phyloP scores from a whole-genome alignment of 1,140 invertebrate species.

The Hesperophylax magnus region DNA sequence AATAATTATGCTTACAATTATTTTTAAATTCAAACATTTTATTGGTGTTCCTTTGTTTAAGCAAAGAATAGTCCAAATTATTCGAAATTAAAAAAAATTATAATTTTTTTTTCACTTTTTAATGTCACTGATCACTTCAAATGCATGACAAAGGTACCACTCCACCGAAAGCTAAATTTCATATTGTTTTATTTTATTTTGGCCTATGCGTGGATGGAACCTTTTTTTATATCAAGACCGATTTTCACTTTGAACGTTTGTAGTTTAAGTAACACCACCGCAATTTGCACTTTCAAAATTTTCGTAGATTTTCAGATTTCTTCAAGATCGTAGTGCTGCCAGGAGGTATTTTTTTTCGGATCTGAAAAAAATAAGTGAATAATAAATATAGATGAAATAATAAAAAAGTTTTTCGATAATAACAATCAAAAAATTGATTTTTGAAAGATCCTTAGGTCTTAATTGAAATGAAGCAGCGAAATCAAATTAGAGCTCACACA shows the following conservation, averaged over 20 bases:
- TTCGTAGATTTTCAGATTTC: constrained; percentile 17
- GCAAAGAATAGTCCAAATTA: background rate
- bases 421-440: too few relatives aligned
- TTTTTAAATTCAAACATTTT: background rate
- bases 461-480: too few relatives aligned
- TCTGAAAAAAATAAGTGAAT: constrained; percentile 39
- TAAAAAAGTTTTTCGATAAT: background rate
- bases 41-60: constrained; percentile 2
- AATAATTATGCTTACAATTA: too few relatives aligned
- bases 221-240: too few relatives aligned
- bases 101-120: background rate
- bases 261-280: constrained; percentile 44
- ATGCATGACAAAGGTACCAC: constrained; percentile 12
- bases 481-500: too few relatives aligned
- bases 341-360: constrained; percentile 46
- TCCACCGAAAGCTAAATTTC: too few relatives aligned
- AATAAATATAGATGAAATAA: background rate
- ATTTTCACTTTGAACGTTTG: background rate
- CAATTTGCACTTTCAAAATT: constrained; percentile 42
- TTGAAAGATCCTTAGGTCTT: too few relatives aligned
- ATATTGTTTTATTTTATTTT: too few relatives aligned
- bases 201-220: too few relatives aligned
- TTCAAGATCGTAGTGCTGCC: constrained; percentile 36
- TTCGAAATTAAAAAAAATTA: background rate
- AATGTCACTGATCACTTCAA: constrained; percentile 16